phyloP scores from a whole-genome alignment of 2,888 invertebrate genomes.

The Drosophila longiperda region DNA sequence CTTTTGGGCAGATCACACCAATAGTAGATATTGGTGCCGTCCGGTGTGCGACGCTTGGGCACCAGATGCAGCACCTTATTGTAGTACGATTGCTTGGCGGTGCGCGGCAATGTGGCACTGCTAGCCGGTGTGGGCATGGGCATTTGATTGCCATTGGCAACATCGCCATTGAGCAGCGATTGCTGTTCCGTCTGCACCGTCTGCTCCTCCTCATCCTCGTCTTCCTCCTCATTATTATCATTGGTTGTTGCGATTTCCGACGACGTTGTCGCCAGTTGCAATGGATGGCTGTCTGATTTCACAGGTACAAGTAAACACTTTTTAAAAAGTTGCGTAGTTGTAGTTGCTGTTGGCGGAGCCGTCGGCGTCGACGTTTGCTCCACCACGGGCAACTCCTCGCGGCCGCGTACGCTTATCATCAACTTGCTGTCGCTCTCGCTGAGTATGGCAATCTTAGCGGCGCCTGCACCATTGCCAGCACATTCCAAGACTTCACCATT shows the following conservation, averaged over 20 bases:
- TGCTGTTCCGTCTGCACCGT: slow-evolving; percentile 8
- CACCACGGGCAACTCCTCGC: slow-evolving; percentile 89
- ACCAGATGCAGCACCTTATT: slow-evolving; percentile 86
- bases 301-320: slow-evolving; percentile 82
- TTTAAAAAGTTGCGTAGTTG: slow-evolving; percentile 63
- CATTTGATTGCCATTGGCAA: slow-evolving; percentile 78
- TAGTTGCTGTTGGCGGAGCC: slow-evolving; percentile 36
- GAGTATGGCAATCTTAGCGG: slow-evolving; percentile 86
- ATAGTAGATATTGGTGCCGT: slow-evolving; percentile 94
- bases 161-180: slow-evolving; percentile 56
- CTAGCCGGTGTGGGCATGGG: slow-evolving; percentile 10
- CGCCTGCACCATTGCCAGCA: slow-evolving; percentile 49
- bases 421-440: slow-evolving; percentile 85
- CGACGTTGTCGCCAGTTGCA: slow-evolving; percentile 63
- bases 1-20: slow-evolving; percentile 92
- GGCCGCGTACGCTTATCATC: slow-evolving; percentile 88
- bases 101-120: slow-evolving; percentile 77
- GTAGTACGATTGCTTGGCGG: slow-evolving; percentile 79
- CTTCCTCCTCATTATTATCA: slow-evolving; percentile 54
- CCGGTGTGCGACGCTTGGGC: slow-evolving; percentile 91
- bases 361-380: slow-evolving; percentile 54
- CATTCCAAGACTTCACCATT: slow-evolving; percentile 76
- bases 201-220: slow-evolving; percentile 2
- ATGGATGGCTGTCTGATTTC: slow-evolving; percentile 82
- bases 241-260: slow-evolving; percentile 41